Evolutionary conservation across 2,113 vertebrate species (phyloP).

Genomic region (Cephalophus harveyi): DNA sequence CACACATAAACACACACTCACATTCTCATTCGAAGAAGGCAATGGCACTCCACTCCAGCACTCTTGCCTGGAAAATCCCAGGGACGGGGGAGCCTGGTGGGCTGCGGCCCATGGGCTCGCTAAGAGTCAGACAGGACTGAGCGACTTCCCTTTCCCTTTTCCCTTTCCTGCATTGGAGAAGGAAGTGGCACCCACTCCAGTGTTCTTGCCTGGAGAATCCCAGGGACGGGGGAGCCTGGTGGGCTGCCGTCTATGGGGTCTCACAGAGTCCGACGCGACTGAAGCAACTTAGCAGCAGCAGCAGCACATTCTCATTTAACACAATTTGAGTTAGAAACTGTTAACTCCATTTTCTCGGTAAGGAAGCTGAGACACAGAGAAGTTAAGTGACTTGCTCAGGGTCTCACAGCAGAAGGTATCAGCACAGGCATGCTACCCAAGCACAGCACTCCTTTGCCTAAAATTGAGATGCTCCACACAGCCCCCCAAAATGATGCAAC

Average conservation of each 20-base stretch:
- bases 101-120: fast-evolving
- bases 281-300: neutral
- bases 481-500: neutral
- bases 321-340: neutral
- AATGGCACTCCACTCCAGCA: neutral
- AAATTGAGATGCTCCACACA: neutral
- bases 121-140: neutral
- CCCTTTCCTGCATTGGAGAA: neutral
- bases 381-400: neutral
- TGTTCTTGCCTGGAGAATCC: neutral
- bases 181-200: neutral
- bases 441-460: neutral
- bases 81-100: neutral
- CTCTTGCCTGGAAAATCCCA: neutral
- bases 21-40: neutral
- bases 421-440: neutral
- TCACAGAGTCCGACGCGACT: fast-evolving
- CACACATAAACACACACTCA: neutral
- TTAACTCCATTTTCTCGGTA: neutral
- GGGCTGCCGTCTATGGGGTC: neutral
- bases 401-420: neutral
- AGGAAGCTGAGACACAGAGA: neutral
- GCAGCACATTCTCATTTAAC: neutral
- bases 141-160: neutral
- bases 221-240: neutral